A percentile compares a stretch with the other conserved stretches of the same genome.
phyloP scores from a whole-genome alignment of 2,888 invertebrate genomes.

The Mythimna impura region DNA sequence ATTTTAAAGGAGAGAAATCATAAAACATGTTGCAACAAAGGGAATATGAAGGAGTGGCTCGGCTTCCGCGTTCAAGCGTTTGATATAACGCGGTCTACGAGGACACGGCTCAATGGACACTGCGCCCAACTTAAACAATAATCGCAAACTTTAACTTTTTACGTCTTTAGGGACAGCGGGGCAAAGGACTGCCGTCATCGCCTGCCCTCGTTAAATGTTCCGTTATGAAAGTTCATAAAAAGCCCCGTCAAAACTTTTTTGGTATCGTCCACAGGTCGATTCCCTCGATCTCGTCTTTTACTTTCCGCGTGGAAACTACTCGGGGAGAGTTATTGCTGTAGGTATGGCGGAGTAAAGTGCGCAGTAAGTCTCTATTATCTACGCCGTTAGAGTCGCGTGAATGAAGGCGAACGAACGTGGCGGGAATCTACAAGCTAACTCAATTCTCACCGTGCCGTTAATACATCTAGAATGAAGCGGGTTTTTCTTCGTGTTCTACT shows the following conservation, averaged over 20 bases:
- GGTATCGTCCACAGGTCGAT: conserved; percentile 73
- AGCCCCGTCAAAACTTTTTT: conserved; percentile 71
- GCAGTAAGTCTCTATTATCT: conserved; percentile 90
- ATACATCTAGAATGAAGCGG: conserved; percentile 69
- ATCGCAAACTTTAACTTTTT: conserved; percentile 67
- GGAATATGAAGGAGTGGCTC: conserved; percentile 44
- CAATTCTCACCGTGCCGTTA: conserved; percentile 78
- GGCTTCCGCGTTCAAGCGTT: conserved; percentile 48
- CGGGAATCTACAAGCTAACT: conserved; percentile 84
- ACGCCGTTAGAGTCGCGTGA: conserved; percentile 88
- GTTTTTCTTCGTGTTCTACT: conserved; percentile 70
- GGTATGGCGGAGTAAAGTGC: conserved; percentile 87
- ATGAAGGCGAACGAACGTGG: conserved; percentile 88
- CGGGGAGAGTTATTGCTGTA: conserved; percentile 84
- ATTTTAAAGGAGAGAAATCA: conserved; percentile 41
- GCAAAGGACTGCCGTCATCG: conserved; percentile 57
- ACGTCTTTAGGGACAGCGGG: conserved; percentile 60
- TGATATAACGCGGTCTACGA: conserved; percentile 58
- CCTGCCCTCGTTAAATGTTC: conserved; percentile 70
- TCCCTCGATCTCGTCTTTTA: conserved; percentile 70
- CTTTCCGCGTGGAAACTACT: conserved; percentile 82
- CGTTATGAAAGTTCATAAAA: conserved; percentile 70
- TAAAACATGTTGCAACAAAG: conserved; percentile 54
- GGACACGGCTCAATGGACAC: conserved; percentile 61
- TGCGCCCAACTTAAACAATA: conserved; percentile 66